phyloP scores from a whole-genome alignment of 1,140 invertebrate species.

The Gryllus bimaculatus region DNA sequence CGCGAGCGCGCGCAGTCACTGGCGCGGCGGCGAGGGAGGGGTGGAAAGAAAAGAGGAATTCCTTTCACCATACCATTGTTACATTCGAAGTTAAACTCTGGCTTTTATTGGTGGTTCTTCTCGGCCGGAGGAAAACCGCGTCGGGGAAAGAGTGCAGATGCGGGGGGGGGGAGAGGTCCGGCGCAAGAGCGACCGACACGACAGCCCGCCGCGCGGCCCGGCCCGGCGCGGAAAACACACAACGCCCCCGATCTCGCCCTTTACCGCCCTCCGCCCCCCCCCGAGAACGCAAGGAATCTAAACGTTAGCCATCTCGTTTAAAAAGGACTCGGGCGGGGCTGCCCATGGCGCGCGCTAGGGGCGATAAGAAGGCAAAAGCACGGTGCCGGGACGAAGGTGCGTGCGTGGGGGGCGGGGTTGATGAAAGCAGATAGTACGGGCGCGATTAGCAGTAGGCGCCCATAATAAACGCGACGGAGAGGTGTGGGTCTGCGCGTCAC shows the following conservation, averaged over 20 bases:
- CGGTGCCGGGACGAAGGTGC: neutral
- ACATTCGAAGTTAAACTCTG: neutral
- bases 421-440: too few relatives aligned
- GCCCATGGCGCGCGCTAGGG: too few relatives aligned
- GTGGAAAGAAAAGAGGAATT: neutral
- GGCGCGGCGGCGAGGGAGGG: neutral
- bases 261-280: neutral
- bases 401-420: neutral
- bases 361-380: neutral
- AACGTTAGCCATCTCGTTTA: neutral
- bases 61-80: neutral
- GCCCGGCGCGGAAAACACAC: neutral
- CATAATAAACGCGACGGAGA: too few relatives aligned
- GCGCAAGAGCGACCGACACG: neutral
- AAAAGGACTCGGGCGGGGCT: neutral
- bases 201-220: neutral
- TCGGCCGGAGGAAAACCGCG: neutral
- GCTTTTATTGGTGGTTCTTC: constrained; percentile 4
- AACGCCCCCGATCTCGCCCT: neutral
- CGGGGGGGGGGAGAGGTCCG: neutral
- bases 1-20: neutral
- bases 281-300: neutral
- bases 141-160: neutral
- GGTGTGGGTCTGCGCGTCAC: too few relatives aligned
- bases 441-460: too few relatives aligned